Base-by-base conservation (phyloP, 1,140 invertebrate genomes). In the Leptestheria dahalacensis region DNA sequence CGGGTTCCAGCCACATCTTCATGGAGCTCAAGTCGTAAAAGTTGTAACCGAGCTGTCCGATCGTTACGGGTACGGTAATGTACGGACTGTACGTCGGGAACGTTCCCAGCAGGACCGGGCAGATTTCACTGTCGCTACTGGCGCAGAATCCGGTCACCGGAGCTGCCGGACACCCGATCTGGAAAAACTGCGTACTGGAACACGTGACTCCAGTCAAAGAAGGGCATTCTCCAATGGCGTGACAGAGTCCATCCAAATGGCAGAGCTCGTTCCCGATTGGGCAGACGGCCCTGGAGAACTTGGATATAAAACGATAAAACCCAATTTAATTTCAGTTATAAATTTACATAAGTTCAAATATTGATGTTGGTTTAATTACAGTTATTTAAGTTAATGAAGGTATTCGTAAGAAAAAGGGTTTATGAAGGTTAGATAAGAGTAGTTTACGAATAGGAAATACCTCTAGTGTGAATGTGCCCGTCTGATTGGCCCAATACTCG, bases 161-260 rank as follows among this genome's bases (percentile, higher is more conserved):
- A 41, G 33, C 33, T 41, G 6, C 33, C 15, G 33, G 33, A 41
- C 33, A 41, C 6, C 33, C 15, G 33, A 9, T 41, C 33, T 41
- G 6, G 33, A 41, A 41, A 15, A 41, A 41, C 33, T 41, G 33
- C 33, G 33, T 41, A 41, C 33, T 41, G 33, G 33, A 41, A 41
- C 33, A 41, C 15, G 6, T 15, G 15, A 15, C 15, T 41, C 15
- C 15, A 15, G 6, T 15, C 33, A 41, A 15, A 41, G 33, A 41
- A 15, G 33, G 33, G 33, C 33, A 41, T 41, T 41, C 33, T 15
- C 33, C 33, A 10, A 20, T 21, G 12, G 53, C 23, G 15, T 25
- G 53, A 20, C 53, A 56, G 12, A 33, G 23, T 24, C 53, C 53
- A 56, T 56, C 53, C n/a, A 33, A 41, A 9, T 21, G 53, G 24